Percentiles rank a stretch among this genome's conserved stretches.
Evolutionary conservation across 2,888 invertebrate genomes (phyloP).

Genomic region (Folsomia candida): DNA sequence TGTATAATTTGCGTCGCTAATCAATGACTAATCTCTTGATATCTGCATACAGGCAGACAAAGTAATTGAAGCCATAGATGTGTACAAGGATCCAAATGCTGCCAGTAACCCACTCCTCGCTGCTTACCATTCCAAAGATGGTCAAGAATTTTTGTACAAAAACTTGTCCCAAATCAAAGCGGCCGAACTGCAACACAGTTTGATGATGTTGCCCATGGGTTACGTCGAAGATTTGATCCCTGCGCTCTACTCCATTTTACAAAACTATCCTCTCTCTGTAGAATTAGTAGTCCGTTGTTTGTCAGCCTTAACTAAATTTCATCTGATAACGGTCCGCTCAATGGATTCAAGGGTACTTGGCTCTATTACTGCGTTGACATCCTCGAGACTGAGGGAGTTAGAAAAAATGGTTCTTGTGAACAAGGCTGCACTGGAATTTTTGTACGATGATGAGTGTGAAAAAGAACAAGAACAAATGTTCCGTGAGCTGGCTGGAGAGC

Average conservation of each 20-base stretch:
- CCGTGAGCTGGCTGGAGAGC: conserved; percentile 66
- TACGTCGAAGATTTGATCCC: conserved; percentile 44
- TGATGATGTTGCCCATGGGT: conserved; percentile 46
- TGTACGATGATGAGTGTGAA: conserved; percentile 73
- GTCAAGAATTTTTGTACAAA: conserved; percentile 77
- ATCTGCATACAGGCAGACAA: conserved; percentile 72
- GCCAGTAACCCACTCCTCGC: conserved; percentile 66
- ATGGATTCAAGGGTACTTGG: conserved; percentile 36
- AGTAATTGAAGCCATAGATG: conserved; percentile 83
- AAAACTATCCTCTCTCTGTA: conserved; percentile 43
- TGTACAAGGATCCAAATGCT: conserved; percentile 60
- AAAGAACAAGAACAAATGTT: conserved; percentile 73
- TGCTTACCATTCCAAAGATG: conserved; percentile 70
- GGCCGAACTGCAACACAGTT: conserved; percentile 47
- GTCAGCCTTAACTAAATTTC: conserved; percentile 44
- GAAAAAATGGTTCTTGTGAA: conserved; percentile 84
- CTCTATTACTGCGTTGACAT: conserved; percentile 32
- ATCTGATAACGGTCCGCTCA: conserved; percentile 39
- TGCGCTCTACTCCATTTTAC: conserved; percentile 38
- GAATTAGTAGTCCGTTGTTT: conserved; percentile 44
- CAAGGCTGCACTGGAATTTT: conserved; percentile 72
- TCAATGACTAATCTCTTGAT: conserved; percentile 6
- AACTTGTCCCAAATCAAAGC: conserved; percentile 71
- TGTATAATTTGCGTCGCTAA: conserved; percentile 10
- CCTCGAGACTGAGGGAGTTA: conserved; percentile 49